Percentiles rank a stretch among this genome's conserved stretches.
Evolutionary conservation across 2,113 vertebrate species (phyloP).

Genomic region (Ardeotis arabs): DNA sequence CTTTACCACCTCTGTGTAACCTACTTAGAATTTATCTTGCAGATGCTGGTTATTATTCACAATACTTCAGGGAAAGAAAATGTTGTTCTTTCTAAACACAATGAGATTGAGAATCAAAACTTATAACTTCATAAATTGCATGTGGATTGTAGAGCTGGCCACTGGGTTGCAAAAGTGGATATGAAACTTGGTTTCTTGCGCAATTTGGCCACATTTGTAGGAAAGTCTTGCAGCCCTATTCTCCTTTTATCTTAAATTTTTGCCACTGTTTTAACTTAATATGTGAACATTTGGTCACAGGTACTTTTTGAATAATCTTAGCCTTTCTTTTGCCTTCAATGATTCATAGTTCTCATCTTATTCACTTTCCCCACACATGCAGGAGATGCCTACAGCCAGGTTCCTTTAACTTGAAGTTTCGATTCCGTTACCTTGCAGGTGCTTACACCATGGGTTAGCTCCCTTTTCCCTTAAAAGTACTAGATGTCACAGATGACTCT

Average conservation of each 20-base stretch:
- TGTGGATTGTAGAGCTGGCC: not conserved
- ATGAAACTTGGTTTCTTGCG: not conserved
- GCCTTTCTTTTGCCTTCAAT: not conserved
- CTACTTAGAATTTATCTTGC: not conserved
- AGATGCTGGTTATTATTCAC: not conserved
- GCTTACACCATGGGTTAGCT: not conserved
- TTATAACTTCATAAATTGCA: not conserved
- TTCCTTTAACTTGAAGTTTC: not conserved
- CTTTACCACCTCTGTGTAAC: conserved; percentile 16
- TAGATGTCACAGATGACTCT: not conserved
- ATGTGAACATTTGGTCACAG: not conserved
- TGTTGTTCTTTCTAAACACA: not conserved
- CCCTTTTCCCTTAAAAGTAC: not conserved
- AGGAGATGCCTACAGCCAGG: not conserved
- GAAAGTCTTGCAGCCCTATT: not conserved
- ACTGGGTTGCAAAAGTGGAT: not conserved
- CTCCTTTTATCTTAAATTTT: not conserved
- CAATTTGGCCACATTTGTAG: not conserved
- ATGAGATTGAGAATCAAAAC: not conserved
- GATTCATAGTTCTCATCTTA: not conserved
- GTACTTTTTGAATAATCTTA: not conserved
- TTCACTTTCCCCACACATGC: not conserved
- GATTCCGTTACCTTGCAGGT: not conserved
- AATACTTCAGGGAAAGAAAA: not conserved
- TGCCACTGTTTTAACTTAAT: not conserved